Percentiles rank a stretch among this genome's conserved stretches.
Conservation (phyloP, 2,113 vertebrate species). For the Crotalus helleri region DNA sequence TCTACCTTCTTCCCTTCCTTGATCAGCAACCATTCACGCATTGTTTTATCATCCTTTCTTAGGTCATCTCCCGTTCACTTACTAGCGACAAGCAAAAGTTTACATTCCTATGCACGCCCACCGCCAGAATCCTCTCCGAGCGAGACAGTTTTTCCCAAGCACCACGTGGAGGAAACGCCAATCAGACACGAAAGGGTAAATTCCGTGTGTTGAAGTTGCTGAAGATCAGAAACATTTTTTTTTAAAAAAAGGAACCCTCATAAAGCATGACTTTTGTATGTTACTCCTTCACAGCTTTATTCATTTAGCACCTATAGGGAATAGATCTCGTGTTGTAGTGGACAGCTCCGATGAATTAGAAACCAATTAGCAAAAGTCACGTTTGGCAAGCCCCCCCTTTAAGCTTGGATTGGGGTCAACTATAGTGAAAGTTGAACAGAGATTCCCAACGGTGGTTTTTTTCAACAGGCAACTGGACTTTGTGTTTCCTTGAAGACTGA, state of each 20-base stretch:
- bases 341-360: not conserved
- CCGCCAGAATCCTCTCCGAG: constrained; percentile 84
- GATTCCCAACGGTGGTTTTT: not conserved
- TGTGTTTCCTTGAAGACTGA: not conserved
- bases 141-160: constrained; percentile 76
- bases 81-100: constrained; percentile 97
- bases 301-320: not conserved
- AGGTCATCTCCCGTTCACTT: constrained; percentile 98
- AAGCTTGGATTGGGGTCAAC: not conserved
- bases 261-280: not conserved
- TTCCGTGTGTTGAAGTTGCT: constrained; percentile 15
- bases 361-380: not conserved
- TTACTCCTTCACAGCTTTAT: not conserved
- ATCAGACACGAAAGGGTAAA: constrained; percentile 78
- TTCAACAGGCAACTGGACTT: not conserved
- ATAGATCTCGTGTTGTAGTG: not conserved
- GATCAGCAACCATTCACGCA: not conserved
- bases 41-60: constrained; percentile 39
- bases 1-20: not conserved
- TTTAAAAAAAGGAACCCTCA: not conserved
- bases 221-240: constrained; percentile 9
- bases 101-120: constrained; percentile 99
- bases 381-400: not conserved
- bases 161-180: constrained; percentile 79
- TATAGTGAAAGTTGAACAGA: not conserved